Evolutionary conservation across 2,113 vertebrate genomes (phyloP).

Genomic region (Pardalotus punctatus): DNA sequence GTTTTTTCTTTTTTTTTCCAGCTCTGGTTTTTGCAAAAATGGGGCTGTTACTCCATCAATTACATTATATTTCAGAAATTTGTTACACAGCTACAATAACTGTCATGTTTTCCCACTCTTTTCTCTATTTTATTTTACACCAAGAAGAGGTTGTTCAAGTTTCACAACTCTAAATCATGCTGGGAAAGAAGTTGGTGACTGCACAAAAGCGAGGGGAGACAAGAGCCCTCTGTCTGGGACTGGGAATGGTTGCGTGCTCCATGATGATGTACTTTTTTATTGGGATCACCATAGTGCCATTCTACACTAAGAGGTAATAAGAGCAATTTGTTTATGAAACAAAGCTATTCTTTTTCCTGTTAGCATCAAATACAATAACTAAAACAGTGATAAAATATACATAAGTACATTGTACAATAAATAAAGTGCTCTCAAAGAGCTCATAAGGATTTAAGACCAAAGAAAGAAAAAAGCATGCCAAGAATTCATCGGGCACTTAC

Average conservation of each 20-base stretch:
- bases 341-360: not conserved
- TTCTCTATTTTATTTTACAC: not conserved
- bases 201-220: slow-evolving; percentile 79
- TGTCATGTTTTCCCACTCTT: not conserved
- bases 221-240: slow-evolving; percentile 73
- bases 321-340: not conserved
- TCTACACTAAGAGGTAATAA: slow-evolving; percentile 74
- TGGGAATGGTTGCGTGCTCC: slow-evolving; percentile 74
- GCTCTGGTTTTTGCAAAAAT: not conserved
- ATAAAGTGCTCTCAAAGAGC: not conserved
- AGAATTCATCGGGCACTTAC: not conserved
- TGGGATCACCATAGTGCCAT: slow-evolving; percentile 71
- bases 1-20: not conserved
- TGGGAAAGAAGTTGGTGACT: slow-evolving; percentile 79
- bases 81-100: not conserved
- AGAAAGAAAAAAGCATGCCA: not conserved
- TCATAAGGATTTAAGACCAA: not conserved
- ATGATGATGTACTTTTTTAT: slow-evolving; percentile 77
- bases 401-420: not conserved
- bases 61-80: not conserved
- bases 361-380: not conserved
- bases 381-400: not conserved
- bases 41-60: rapidly evolving
- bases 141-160: not conserved
- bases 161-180: not conserved